Evolutionary conservation across 2,888 invertebrate species (phyloP).

Genomic region (Lasioglossum calceatum): DNA sequence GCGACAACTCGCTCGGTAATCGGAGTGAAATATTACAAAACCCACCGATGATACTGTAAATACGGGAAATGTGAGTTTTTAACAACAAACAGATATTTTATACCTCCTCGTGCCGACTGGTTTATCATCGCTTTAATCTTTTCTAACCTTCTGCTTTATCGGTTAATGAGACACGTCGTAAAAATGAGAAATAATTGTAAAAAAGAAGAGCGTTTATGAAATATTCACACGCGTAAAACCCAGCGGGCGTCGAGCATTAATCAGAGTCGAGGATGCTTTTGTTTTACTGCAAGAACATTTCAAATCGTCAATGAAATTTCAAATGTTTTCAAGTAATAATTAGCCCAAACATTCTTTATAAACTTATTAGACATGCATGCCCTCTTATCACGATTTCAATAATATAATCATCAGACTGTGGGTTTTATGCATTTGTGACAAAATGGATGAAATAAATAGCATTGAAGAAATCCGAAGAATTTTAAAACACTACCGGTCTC

Average conservation of each 20-base stretch:
- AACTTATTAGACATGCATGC: background rate
- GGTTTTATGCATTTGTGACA: background rate
- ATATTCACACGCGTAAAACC: background rate
- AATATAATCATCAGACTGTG: background rate
- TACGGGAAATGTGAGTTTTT: background rate
- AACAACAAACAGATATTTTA: background rate
- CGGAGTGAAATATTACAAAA: background rate
- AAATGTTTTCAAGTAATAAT: background rate
- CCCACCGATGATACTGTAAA: background rate
- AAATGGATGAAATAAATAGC: background rate
- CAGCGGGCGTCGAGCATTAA: background rate
- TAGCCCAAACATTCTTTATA: background rate
- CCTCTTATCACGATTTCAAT: background rate
- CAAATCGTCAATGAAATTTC: background rate
- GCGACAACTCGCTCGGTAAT: conserved; percentile 4
- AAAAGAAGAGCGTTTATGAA: background rate
- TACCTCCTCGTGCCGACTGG: background rate
- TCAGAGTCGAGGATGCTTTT: background rate
- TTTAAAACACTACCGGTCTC: background rate
- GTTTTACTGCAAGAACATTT: background rate
- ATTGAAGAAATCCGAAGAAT: background rate
- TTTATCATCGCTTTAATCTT: background rate
- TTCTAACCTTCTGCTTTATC: background rate
- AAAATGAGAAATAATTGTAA: background rate
- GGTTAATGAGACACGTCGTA: background rate